phyloP scores from a whole-genome alignment of 2,797 vertebrate genomes.

The Huso huso region DNA sequence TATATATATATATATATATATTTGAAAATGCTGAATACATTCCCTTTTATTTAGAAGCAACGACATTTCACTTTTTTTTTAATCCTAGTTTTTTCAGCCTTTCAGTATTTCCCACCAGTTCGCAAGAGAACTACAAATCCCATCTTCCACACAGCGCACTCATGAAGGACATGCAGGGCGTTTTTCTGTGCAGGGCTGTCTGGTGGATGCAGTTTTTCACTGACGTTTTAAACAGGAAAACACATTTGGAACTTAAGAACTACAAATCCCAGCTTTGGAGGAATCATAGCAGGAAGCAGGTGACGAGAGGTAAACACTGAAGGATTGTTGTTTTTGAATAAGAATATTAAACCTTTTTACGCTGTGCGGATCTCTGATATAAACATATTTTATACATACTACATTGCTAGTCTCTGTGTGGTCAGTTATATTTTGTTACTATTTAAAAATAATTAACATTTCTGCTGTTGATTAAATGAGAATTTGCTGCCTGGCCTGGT shows the following conservation, averaged over 20 bases:
- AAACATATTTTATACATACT: not conserved
- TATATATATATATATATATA: no score
- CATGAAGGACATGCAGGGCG: not conserved
- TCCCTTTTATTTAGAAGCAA: no score
- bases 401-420: no score
- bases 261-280: not conserved
- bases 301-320: not conserved
- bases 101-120: no score
- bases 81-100: no score
- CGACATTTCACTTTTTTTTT: no score
- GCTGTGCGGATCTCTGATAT: no score
- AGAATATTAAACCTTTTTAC: not conserved
- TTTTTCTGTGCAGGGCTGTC: not conserved
- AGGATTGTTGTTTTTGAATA: not conserved
- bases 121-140: no score
- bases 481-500: conserved; percentile 7
- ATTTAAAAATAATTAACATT: not conserved
- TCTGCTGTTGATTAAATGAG: conserved; percentile 5
- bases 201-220: not conserved
- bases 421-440: no score
- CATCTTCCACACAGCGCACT: no score
- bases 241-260: not conserved
- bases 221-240: not conserved
- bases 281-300: not conserved
- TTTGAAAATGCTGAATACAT: no score